These are phyloP conservation scores for Calidris pugnax DNA, from an alignment of 2,113 vertebrate genomes.

Conservation along the genomic window DNA sequence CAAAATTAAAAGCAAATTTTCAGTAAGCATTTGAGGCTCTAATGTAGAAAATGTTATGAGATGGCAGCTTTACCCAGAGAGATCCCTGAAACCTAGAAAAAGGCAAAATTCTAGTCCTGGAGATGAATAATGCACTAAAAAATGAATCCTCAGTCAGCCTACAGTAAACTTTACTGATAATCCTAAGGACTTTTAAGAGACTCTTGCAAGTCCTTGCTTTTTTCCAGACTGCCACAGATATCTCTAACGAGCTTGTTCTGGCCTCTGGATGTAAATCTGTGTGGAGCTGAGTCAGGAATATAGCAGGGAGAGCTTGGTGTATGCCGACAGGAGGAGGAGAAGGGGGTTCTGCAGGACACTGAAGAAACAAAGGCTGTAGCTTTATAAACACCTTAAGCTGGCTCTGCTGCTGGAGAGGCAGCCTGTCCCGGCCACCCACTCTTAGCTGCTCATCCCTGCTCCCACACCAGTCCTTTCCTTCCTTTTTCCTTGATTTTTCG, in stretches of 20 bases:
- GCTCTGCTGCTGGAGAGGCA: neutral
- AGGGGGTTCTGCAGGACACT: neutral
- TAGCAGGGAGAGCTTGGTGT: neutral
- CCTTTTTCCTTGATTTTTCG: neutral
- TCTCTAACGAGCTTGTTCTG: neutral
- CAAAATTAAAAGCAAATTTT: slow-evolving; percentile 10
- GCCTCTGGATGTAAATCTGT: neutral
- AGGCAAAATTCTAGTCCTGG: neutral
- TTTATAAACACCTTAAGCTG: neutral
- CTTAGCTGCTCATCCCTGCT: neutral
- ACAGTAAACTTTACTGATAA: neutral
- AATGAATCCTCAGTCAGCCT: neutral
- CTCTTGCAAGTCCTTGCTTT: neutral
- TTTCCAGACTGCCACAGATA: neutral
- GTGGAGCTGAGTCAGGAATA: neutral
- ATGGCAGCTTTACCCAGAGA: neutral
- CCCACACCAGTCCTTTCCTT: neutral
- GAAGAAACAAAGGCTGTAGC: neutral
- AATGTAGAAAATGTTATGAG: neutral
- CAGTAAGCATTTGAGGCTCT: neutral
- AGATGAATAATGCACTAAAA: neutral
- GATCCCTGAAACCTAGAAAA: neutral
- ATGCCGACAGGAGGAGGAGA: neutral
- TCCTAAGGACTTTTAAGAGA: neutral
- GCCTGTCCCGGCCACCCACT: neutral